These are phyloP conservation scores for Seira musarum DNA, from an alignment of 2,888 invertebrate species.

Conservation along the genomic window DNA sequence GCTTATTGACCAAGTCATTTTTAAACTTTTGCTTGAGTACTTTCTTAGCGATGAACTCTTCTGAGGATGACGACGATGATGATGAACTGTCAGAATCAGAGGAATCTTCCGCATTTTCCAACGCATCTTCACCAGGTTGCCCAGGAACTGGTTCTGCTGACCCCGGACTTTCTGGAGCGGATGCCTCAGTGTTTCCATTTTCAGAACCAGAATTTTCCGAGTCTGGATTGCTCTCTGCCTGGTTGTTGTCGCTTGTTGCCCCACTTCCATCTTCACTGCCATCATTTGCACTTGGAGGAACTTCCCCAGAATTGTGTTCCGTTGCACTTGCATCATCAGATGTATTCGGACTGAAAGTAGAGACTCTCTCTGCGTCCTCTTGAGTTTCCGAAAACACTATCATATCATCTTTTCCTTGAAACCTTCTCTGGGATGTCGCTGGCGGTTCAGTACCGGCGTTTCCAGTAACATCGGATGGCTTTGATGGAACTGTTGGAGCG, in stretches of 20 bases:
- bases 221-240: background rate
- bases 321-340: no score
- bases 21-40: no score
- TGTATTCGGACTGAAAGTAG: background rate
- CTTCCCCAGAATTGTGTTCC: no score
- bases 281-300: no score
- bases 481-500: background rate
- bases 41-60: no score
- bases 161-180: background rate
- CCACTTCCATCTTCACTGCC: no score
- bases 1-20: no score
- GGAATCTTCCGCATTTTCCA: no score
- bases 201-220: background rate
- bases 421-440: no score
- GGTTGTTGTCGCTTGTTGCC: background rate
- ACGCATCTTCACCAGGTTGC: conserved; percentile 33
- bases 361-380: background rate
- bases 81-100: background rate
- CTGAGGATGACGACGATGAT: conserved; percentile 23
- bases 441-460: background rate
- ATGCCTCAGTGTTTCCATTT: background rate
- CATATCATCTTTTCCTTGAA: no score
- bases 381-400: background rate
- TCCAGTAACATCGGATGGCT: background rate
- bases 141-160: conserved; percentile 48